These are phyloP conservation scores for Standfussiana lucernea DNA, from an alignment of 2,888 invertebrate genomes.

Conservation along the genomic window DNA sequence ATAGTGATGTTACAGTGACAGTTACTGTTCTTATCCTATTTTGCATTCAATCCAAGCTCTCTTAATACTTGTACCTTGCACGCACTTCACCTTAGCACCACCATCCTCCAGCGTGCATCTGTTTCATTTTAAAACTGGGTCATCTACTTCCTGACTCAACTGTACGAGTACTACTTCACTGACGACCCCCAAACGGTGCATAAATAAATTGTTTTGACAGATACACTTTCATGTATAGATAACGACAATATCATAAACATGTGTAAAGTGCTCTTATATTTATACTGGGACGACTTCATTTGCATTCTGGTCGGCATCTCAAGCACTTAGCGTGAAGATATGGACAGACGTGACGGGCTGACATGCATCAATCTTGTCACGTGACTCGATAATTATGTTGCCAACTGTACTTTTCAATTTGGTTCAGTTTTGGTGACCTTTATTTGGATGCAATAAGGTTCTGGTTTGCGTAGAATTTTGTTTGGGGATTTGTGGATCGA, in stretches of 20 bases:
- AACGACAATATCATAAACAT: conserved; percentile 74
- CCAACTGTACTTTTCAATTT: conserved; percentile 40
- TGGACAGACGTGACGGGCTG: conserved; percentile 75
- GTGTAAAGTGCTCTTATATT: conserved; percentile 71
- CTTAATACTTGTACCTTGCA: not conserved
- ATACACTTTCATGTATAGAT: conserved; percentile 66
- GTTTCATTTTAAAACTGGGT: conserved; percentile 39
- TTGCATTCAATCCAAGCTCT: not conserved
- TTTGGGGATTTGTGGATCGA: conserved; percentile 49
- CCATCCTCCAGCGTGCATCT: not conserved
- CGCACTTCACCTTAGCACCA: not conserved
- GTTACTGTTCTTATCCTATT: not conserved
- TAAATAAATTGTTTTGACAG: conserved; percentile 63
- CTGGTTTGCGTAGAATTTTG: conserved; percentile 11
- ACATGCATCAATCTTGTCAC: conserved; percentile 83
- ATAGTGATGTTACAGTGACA: too few relatives aligned
- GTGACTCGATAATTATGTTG: conserved; percentile 71
- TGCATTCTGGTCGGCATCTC: conserved; percentile 78
- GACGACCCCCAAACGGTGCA: conserved; percentile 36
- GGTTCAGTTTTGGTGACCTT: conserved; percentile 10
- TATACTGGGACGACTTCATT: conserved; percentile 75
- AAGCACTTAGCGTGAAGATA: conserved; percentile 84
- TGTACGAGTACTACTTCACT: conserved; percentile 44
- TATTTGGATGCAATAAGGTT: conserved; percentile 33
- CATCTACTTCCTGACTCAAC: conserved; percentile 41